phyloP scores from a whole-genome alignment of 2,797 vertebrate genomes.

The Pseudochaenichthys georgianus region DNA sequence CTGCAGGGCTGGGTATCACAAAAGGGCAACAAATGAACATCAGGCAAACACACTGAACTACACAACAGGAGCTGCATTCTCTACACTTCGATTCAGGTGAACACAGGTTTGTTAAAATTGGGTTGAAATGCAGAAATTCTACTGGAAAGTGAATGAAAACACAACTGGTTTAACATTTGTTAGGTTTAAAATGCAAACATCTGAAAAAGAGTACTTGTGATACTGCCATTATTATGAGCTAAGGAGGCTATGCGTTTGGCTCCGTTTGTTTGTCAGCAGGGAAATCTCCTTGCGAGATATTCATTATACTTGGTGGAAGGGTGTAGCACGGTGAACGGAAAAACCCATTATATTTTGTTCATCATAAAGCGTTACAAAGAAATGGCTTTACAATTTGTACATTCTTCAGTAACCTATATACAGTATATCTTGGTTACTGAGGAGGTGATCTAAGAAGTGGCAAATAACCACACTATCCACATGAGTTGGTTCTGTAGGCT shows the following conservation, averaged over 20 bases:
- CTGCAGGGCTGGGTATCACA: slow-evolving; percentile 88
- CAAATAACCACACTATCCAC: neutral
- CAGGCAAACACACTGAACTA: slow-evolving; percentile 1
- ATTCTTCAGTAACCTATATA: neutral
- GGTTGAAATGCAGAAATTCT: neutral
- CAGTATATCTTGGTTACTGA: neutral
- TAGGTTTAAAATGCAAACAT: neutral
- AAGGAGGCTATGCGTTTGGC: no score
- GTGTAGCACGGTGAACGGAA: no score
- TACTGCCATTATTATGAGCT: neutral
- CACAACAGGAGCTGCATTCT: neutral
- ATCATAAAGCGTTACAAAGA: neutral
- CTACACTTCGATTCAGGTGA: no score
- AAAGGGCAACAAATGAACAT: slow-evolving; percentile 5
- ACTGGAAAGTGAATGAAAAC: neutral
- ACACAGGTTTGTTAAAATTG: neutral
- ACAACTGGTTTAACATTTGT: neutral
- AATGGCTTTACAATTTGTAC: neutral
- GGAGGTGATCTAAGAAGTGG: neutral
- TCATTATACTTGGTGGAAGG: no score
- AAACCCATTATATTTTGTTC: no score
- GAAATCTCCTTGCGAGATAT: no score
- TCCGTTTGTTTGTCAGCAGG: no score
- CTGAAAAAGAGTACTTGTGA: neutral
- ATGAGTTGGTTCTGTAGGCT: neutral